Base-by-base conservation (phyloP, 2,113 vertebrate genomes). In the Alligator sinensis region DNA sequence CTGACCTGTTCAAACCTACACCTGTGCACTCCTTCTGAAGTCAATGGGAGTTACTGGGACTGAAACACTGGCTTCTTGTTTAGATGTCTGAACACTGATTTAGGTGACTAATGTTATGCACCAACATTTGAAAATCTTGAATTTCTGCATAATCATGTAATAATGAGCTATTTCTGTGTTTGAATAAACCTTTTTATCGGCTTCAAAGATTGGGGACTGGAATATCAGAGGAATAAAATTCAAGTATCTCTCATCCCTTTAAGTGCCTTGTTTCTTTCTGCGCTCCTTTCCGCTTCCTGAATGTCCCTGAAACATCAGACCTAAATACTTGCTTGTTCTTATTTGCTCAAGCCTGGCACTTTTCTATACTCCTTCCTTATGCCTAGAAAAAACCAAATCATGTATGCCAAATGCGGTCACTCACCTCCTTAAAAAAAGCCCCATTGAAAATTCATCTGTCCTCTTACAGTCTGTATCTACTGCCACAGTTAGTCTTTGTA, bases 361-460 rank as follows among this genome's bases (percentile, higher is more conserved):
- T 94, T 83, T 87, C 28, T 94, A 85, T 92, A 94, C 87, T 86
- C 70, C 55, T 89, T 61, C 87, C 61, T 92, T 25, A 89, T 7
- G 34, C 77, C 82, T 95, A 47, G 81, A 77, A 93, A 90, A 92
- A 19, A 72, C 61, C 64, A 93, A 89, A 75, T 80, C 66, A 89
- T 59, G 70, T 38, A 6, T 12, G n/a, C 9, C 84, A 93, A 90
- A 79, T 80, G 59, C 58, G 89, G 82, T 94, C 60, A 74, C 80
- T 84, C 93, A 92, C 81, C 95, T 59, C 68, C 89, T 84, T 89
- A 55, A 93, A 82, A 94, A 78, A 72, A 94, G 75, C 64, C 92
- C 55, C 84, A 47, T 54, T 58, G 79, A 93, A 83, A 83, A n/a
- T 82, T 75, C 27, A 47, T 38, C 34, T 72, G 19, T 72, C 38